Base-by-base conservation (phyloP, 2,113 vertebrate genomes). In the Centropus unirufus region DNA sequence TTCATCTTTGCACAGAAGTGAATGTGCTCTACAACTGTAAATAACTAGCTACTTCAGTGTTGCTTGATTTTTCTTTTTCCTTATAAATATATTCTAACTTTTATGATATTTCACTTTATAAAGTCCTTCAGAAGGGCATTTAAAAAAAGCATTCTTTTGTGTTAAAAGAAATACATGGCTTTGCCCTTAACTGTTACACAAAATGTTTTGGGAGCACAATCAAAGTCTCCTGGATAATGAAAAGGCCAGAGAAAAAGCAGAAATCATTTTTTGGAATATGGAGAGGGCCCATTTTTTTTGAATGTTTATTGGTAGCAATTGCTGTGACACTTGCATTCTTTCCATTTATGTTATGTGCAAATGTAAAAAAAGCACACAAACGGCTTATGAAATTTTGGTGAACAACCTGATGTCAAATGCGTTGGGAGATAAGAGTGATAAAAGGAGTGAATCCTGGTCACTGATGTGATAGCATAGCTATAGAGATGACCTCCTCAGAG, bases 371-470 rank as follows among this genome's bases (percentile, higher is more conserved):
- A 6, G 12, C 16, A 67, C 7, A 19, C 42, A 15, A 83, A 73
- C 29, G 83, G 9, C 22, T 10, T 34, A 5, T 27, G 55, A 11
- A 34, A 11, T 61, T 68, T 63, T 78, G 14, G 20, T 84, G 62
- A 42, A 9, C 42, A 44, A 18, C 5, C 39, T 77, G 55, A 4
- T 21, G 16, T 7, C 29, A 55, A 20, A 6, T 16, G 54, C 47
- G 55, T 27, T 40, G 39, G 30, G 29, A 72, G 52, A 5, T 4
- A 27, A 0, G 3, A 68, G 16, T 36, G n/a, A 4, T 3, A 52
- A 8, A 7, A 69, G 44, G 13, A n/a, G 6, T 0, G 2, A 70
- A 0, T 20, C 20, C 34, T 78, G 52, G 13, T 78, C 27, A 17
- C 30, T 49, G 62, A 44, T 42, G 20, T 49, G 91, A 22, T 61